A percentile compares a stretch with the other conserved stretches of the same genome.
These are phyloP conservation scores for Oreochromis tanganicae DNA, from an alignment of 2,113 vertebrate genomes.

Conservation along the genomic window DNA sequence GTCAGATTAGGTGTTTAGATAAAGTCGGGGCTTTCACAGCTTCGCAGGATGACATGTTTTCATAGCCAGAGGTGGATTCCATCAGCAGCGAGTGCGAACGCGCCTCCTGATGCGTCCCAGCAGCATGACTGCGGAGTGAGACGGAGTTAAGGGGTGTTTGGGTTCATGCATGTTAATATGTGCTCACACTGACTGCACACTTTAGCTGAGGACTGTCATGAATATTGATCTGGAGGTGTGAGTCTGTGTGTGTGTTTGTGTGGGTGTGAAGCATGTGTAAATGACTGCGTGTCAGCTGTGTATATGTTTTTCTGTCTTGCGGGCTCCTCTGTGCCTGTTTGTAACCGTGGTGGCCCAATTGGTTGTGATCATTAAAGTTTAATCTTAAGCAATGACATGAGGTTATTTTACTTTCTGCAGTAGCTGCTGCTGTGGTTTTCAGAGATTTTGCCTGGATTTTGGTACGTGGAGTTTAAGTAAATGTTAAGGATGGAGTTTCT, in stretches of 20 bases:
- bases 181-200: neutral
- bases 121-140: neutral
- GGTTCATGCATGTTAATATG: conserved; percentile 31
- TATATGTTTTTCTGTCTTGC: neutral
- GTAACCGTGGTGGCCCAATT: neutral
- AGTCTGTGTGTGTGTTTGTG: neutral
- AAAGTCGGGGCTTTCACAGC: neutral
- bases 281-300: neutral
- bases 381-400: neutral
- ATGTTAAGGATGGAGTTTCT: neutral
- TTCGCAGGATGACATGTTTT: neutral
- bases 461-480: neutral
- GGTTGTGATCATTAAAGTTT: neutral
- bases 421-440: neutral
- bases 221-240: conserved; percentile 33
- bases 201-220: conserved; percentile 14
- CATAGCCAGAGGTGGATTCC: neutral
- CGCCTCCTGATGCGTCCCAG: neutral
- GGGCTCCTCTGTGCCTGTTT: neutral
- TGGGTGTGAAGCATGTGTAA: neutral
- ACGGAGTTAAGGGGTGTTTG: neutral
- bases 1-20: neutral
- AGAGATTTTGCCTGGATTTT: neutral
- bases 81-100: conserved; percentile 20
- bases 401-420: neutral